Conservation (phyloP, 64 coral and sea anemone species). For the Montipora sp. region DNA sequence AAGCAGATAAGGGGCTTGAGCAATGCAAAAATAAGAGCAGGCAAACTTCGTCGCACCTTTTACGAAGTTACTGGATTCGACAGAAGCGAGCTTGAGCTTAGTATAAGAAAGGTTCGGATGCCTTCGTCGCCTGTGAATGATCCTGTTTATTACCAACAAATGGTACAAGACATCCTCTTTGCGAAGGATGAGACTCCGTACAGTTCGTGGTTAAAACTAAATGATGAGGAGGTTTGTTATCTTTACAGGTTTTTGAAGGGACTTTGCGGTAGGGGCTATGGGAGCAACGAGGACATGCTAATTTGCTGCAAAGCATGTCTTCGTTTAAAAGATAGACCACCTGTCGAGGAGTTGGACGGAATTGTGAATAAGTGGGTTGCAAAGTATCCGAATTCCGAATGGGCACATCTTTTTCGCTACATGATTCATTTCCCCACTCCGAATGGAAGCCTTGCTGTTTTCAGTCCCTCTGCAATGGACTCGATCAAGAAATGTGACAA, state of each 20-base stretch:
- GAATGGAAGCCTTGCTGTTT: slow-evolving; percentile 7
- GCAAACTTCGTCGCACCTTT: slow-evolving; percentile 25
- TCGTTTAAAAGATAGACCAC: slow-evolving; percentile 31
- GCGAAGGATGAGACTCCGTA: slow-evolving; percentile 26
- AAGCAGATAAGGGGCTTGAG: slow-evolving; percentile 9
- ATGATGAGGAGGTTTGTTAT: background rate
- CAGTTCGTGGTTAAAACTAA: slow-evolving; percentile 19
- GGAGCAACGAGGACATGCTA: slow-evolving; percentile 26
- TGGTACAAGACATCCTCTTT: slow-evolving; percentile 55
- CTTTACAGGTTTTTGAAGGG: slow-evolving; percentile 10
- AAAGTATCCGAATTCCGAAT: slow-evolving; percentile 42
- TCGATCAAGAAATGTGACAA: slow-evolving; percentile 44
- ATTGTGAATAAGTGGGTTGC: slow-evolving; percentile 17
- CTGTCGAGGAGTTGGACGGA: slow-evolving; percentile 13
- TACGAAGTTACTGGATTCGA: slow-evolving; percentile 56
- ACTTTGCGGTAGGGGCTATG: background rate
- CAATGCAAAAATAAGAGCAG: slow-evolving; percentile 44
- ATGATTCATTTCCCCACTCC: slow-evolving; percentile 59
- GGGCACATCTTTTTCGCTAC: slow-evolving; percentile 55
- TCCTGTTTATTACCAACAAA: slow-evolving; percentile 13
- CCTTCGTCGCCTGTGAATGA: background rate
- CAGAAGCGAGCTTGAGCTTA: slow-evolving; percentile 6
- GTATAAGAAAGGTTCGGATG: background rate
- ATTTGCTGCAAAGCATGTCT: slow-evolving; percentile 59
- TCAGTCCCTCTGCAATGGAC: background rate